Conservation (phyloP, 2,888 invertebrate species). For the Pachymerium ferrugineum region DNA sequence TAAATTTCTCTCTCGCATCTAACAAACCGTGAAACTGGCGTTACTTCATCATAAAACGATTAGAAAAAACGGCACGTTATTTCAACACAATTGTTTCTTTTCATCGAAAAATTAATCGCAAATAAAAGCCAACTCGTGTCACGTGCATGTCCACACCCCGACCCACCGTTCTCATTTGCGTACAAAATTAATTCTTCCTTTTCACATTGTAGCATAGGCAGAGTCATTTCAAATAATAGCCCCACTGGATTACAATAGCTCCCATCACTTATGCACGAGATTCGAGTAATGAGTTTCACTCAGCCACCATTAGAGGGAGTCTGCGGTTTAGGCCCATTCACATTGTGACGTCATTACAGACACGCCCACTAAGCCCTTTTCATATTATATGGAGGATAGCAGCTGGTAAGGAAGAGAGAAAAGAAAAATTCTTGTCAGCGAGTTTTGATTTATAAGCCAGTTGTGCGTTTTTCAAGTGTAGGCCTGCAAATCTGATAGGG, state of each 20-base stretch:
- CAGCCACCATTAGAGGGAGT: slow-evolving; percentile 21
- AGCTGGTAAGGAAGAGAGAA: slow-evolving; percentile 7
- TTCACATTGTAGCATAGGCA: not conserved
- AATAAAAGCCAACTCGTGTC: slow-evolving; percentile 12
- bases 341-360: not conserved
- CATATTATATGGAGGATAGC: slow-evolving; percentile 9
- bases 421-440: not conserved
- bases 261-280: slow-evolving; percentile 21
- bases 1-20: too few species aligned
- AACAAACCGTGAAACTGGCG: too few species aligned
- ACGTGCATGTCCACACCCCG: not conserved
- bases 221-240: slow-evolving; percentile 21
- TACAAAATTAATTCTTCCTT: slow-evolving; percentile 18
- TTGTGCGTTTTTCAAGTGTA: not conserved
- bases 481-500: too few species aligned
- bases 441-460: not conserved
- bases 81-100: not conserved
- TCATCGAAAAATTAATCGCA: not conserved
- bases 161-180: slow-evolving; percentile 1
- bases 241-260: slow-evolving; percentile 18
- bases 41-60: not conserved
- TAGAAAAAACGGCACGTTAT: not conserved
- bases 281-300: slow-evolving; percentile 21
- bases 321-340: slow-evolving; percentile 18
- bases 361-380: slow-evolving; percentile 7